Evolutionary conservation across 2,797 vertebrate species (phyloP).

Genomic region (Anguilla pacifica): DNA sequence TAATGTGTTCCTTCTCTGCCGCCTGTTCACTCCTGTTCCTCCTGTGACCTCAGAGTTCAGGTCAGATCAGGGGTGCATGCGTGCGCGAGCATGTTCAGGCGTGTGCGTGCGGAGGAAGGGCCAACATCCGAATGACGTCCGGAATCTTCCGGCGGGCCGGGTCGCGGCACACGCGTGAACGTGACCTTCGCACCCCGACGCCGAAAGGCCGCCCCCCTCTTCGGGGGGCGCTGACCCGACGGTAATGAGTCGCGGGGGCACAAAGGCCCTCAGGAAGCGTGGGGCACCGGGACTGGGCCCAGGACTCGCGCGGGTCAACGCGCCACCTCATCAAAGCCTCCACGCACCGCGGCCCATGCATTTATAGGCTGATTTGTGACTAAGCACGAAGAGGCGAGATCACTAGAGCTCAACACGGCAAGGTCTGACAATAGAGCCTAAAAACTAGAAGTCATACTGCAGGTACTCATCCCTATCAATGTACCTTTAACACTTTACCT

Average conservation of each 20-base stretch:
- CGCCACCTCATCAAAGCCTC: slow-evolving; percentile 16
- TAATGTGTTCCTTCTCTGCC: not conserved
- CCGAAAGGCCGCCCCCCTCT: not conserved
- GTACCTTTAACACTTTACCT: not conserved
- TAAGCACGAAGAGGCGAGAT: not conserved
- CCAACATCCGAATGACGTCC: not conserved
- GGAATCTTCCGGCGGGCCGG: not conserved
- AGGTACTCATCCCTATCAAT: not conserved
- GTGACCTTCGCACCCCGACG: slow-evolving; percentile 1
- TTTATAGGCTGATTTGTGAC: not conserved
- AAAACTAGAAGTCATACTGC: not conserved
- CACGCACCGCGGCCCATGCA: not conserved
- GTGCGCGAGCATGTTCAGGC: not conserved
- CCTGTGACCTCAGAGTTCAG: not conserved
- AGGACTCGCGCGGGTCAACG: not conserved
- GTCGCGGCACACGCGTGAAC: not conserved
- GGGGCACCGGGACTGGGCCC: not conserved
- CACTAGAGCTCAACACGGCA: not conserved
- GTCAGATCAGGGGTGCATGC: not conserved
- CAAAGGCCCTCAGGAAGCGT: slow-evolving; percentile 5
- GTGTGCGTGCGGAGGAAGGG: not conserved
- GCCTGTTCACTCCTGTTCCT: not conserved
- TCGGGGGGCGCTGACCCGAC: not conserved
- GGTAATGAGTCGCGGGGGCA: not conserved
- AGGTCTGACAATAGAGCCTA: not conserved